phyloP scores from a whole-genome alignment of 1,140 invertebrate genomes.

The Myzus persicae region DNA sequence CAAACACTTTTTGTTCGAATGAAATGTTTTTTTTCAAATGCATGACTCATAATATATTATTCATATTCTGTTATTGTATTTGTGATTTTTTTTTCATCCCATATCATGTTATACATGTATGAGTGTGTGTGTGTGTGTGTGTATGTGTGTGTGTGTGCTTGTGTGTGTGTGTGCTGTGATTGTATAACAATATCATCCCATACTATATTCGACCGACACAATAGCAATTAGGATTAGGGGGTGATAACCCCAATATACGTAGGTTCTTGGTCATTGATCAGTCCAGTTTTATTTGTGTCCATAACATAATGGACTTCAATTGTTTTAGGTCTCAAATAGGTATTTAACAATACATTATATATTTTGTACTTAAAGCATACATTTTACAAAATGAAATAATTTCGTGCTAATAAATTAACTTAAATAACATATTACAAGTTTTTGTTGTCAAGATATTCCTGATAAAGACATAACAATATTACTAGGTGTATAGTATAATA shows the following conservation, averaged over 20 bases:
- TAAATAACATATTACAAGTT: no score
- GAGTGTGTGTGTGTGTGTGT: background rate
- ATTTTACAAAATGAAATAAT: no score
- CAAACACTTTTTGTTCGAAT: background rate
- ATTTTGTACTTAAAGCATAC: background rate
- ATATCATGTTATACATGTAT: background rate
- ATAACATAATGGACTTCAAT: background rate
- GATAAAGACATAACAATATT: no score
- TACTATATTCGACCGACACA: background rate
- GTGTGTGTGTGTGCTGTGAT: background rate
- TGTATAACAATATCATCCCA: background rate
- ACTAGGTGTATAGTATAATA: no score
- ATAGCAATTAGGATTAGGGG: slow-evolving; percentile 40
- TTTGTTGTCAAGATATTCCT: no score
- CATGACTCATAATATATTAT: slow-evolving; percentile 16
- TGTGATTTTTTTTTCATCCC: background rate
- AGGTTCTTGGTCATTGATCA: background rate
- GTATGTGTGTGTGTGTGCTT: no score
- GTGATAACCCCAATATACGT: background rate
- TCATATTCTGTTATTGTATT: slow-evolving; percentile 20
- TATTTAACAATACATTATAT: background rate
- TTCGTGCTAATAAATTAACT: no score
- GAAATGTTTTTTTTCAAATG: background rate
- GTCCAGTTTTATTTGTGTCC: no score
- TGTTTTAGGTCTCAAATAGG: background rate